Conservation (phyloP, 2,888 invertebrate species). For the Caenorhabditis zanzibari region DNA sequence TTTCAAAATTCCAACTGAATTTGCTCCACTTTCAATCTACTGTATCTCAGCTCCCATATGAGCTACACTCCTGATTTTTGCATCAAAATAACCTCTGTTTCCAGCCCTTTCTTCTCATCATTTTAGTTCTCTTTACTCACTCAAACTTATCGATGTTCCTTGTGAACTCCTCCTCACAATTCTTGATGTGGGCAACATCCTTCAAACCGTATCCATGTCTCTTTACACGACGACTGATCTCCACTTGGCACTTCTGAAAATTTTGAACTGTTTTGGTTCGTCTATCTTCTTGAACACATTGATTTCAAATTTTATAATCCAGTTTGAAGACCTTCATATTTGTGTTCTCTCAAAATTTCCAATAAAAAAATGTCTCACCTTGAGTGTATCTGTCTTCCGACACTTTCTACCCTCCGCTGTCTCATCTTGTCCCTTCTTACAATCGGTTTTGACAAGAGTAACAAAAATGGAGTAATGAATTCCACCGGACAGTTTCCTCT, state of each 20-base stretch:
- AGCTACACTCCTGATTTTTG: too few relatives aligned
- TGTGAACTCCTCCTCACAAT: slow-evolving; percentile 66
- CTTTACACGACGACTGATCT: slow-evolving; percentile 53
- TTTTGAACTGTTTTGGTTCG: too few relatives aligned
- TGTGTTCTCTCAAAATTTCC: background rate
- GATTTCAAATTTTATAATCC: too few relatives aligned
- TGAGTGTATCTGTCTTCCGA: slow-evolving; percentile 60
- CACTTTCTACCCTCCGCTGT: slow-evolving; percentile 26
- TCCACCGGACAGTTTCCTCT: slow-evolving; percentile 69
- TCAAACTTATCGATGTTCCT: slow-evolving; percentile 62
- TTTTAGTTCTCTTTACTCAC: slow-evolving; percentile 23
- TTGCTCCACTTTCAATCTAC: too few relatives aligned
- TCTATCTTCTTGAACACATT: too few relatives aligned
- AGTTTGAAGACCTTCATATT: too few relatives aligned
- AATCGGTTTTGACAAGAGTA: slow-evolving; percentile 73
- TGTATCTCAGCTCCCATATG: too few relatives aligned
- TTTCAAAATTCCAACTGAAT: too few relatives aligned
- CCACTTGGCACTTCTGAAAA: slow-evolving; percentile 63
- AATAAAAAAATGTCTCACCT: slow-evolving; percentile 29
- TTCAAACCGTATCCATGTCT: slow-evolving; percentile 51
- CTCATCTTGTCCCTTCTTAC: slow-evolving; percentile 68
- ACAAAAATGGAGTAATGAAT: slow-evolving; percentile 74
- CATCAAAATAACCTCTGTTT: too few relatives aligned
- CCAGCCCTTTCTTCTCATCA: too few relatives aligned
- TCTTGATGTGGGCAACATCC: slow-evolving; percentile 51